Evolutionary conservation across 2,888 invertebrate species (phyloP).

Genomic region (Ischnus inquisitorius): DNA sequence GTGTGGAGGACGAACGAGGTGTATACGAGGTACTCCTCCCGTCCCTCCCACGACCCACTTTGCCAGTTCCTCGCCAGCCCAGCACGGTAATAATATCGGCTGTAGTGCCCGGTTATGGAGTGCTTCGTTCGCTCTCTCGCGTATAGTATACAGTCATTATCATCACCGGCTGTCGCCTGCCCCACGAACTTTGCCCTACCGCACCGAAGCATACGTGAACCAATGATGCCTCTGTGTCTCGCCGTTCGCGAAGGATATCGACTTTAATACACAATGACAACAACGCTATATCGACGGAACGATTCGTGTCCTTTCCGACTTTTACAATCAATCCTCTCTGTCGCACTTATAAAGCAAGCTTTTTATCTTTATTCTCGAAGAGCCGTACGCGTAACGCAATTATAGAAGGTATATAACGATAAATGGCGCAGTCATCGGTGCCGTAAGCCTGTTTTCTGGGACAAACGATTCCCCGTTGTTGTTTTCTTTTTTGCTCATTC

Average conservation of each 20-base stretch:
- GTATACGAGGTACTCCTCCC: slow-evolving; percentile 58
- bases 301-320: slow-evolving; percentile 7
- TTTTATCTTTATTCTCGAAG: neutral
- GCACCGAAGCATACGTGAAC: slow-evolving; percentile 13
- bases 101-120: slow-evolving; percentile 52
- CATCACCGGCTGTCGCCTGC: slow-evolving; percentile 59
- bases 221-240: neutral
- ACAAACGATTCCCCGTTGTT: no score
- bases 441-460: no score
- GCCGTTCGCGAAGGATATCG: slow-evolving; percentile 38
- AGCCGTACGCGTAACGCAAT: neutral
- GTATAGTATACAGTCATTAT: slow-evolving; percentile 57
- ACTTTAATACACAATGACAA: neutral
- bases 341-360: neutral
- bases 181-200: slow-evolving; percentile 64
- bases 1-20: slow-evolving; percentile 57
- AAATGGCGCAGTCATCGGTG: neutral
- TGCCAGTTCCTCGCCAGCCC: slow-evolving; percentile 46
- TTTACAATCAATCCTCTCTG: neutral
- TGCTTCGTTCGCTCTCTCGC: slow-evolving; percentile 25
- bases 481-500: no score
- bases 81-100: slow-evolving; percentile 61
- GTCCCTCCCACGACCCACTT: slow-evolving; percentile 64
- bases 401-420: neutral
- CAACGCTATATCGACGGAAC: neutral